Evolutionary conservation across 2,888 invertebrate species (phyloP).

Genomic region (Scotopteryx bipunctaria): DNA sequence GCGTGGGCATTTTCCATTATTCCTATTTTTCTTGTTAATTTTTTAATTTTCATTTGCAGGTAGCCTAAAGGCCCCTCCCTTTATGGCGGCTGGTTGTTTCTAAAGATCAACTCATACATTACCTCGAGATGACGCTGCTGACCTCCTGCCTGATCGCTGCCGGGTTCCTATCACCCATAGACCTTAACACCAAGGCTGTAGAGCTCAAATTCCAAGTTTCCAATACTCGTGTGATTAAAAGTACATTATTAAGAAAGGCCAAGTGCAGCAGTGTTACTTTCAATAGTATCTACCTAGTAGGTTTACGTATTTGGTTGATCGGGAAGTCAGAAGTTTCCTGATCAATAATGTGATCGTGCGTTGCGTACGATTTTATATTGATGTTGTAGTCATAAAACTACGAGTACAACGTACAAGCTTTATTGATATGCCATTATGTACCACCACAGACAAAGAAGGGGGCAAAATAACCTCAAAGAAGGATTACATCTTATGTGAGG

Average conservation of each 20-base stretch:
- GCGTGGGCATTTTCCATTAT: too few relatives aligned
- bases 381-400: too few relatives aligned
- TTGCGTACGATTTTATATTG: slow-evolving; percentile 11
- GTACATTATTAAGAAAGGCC: slow-evolving; percentile 61
- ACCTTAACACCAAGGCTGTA: slow-evolving; percentile 32
- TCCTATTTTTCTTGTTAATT: too few relatives aligned
- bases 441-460: too few relatives aligned
- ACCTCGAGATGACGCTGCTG: slow-evolving; percentile 58
- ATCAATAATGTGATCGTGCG: slow-evolving; percentile 26
- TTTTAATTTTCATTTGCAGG: slow-evolving; percentile 4
- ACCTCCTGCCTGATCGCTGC: slow-evolving; percentile 60
- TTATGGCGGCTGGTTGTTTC: slow-evolving; percentile 54
- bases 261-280: slow-evolving; percentile 51
- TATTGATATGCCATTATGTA: too few relatives aligned
- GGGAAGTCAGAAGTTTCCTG: slow-evolving; percentile 62
- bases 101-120: slow-evolving; percentile 65
- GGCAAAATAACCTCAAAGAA: too few relatives aligned
- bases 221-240: slow-evolving; percentile 20
- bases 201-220: slow-evolving; percentile 23
- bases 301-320: slow-evolving; percentile 56
- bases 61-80: slow-evolving; percentile 47
- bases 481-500: too few relatives aligned
- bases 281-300: slow-evolving; percentile 39
- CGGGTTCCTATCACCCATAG: slow-evolving; percentile 55
- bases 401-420: too few relatives aligned